These are phyloP conservation scores for Eupithecia subumbrata DNA, from an alignment of 2,888 invertebrate genomes.

Conservation along the genomic window DNA sequence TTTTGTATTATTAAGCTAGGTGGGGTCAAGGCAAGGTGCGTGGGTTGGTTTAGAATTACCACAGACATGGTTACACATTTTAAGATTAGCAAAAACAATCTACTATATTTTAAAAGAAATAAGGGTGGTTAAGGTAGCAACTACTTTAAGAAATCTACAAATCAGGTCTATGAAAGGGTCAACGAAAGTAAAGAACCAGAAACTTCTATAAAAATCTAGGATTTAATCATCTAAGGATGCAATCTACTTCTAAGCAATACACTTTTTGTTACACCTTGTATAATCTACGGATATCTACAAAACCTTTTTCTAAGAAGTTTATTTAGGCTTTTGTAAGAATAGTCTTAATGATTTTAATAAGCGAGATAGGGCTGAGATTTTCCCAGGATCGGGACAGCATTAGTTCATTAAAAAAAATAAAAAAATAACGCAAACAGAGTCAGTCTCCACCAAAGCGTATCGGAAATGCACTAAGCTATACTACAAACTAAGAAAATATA, in stretches of 20 bases:
- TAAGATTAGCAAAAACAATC: background rate
- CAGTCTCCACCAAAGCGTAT: background rate
- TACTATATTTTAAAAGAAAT: background rate
- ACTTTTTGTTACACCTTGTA: background rate
- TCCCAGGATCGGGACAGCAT: no score
- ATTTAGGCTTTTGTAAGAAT: background rate
- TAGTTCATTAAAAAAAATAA: background rate
- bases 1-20: background rate
- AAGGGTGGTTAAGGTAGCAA: background rate
- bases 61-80: constrained; percentile 4
- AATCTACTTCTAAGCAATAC: background rate
- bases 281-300: background rate
- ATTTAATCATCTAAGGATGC: background rate
- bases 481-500: background rate
- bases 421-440: background rate
- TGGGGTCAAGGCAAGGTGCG: constrained; percentile 11
- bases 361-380: no score
- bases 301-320: background rate
- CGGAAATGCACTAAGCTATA: background rate
- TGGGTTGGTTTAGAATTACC: background rate
- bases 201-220: background rate
- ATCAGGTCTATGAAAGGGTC: background rate
- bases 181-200: background rate
- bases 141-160: background rate
- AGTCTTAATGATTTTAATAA: no score